These are phyloP conservation scores for Conus betulinus DNA, from an alignment of 1,140 invertebrate species.

Conservation along the genomic window DNA sequence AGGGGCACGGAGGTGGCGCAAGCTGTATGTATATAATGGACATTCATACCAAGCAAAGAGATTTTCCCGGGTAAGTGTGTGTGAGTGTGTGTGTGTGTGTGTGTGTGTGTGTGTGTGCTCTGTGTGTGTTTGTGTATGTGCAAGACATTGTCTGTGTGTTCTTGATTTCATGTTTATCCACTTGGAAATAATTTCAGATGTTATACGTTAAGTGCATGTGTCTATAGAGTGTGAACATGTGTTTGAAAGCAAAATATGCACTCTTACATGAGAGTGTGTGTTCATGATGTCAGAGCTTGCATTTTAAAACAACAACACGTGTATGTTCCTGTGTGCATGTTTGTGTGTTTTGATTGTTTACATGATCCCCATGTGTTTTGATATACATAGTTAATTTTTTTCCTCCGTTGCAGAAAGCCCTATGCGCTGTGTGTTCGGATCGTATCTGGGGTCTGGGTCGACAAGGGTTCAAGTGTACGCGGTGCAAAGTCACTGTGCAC, in stretches of 20 bases:
- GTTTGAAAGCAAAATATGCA: background rate
- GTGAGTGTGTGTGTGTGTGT: background rate
- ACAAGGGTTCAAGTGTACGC: constrained; percentile 99
- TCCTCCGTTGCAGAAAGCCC: constrained; percentile 86
- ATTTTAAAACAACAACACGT: background rate
- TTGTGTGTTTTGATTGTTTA: too few species aligned
- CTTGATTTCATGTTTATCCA: too few species aligned
- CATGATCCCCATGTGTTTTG: too few species aligned
- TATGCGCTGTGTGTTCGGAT: constrained; percentile 98
- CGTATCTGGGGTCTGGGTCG: constrained; percentile 99
- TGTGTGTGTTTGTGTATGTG: background rate
- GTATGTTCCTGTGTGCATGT: too few species aligned
- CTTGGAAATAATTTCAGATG: too few species aligned
- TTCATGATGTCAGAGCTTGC: background rate
- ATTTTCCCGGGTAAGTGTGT: constrained; percentile 92
- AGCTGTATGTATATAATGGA: constrained; percentile 98
- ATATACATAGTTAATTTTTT: background rate
- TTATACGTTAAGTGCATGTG: background rate
- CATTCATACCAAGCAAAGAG: constrained; percentile 99
- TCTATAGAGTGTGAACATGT: background rate
- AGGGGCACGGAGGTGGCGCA: constrained; percentile 97
- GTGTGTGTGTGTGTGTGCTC: background rate
- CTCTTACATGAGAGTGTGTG: background rate
- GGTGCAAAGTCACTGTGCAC: constrained; percentile 98
- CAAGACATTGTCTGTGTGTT: background rate